A percentile compares a stretch with the other conserved stretches of the same genome.
Evolutionary conservation across 2,113 vertebrate genomes (phyloP).

Genomic region (Lophochroa leadbeateri): DNA sequence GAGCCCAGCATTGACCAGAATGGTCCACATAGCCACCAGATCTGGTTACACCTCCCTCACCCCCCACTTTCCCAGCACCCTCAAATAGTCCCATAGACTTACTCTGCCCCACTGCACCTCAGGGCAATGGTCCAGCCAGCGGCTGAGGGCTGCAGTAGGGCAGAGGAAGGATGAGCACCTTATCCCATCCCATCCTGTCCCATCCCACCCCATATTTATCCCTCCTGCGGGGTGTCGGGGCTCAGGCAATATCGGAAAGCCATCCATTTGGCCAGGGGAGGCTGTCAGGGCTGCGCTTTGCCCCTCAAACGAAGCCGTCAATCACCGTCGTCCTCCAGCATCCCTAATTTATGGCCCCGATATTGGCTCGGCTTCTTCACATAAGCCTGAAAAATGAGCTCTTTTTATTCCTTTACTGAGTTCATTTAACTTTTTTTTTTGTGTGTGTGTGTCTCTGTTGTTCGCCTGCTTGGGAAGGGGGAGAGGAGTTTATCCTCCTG

Average conservation of each 20-base stretch:
- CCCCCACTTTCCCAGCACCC: neutral
- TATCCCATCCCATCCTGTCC: neutral
- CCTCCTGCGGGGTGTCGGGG: neutral
- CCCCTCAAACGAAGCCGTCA: conserved; percentile 47
- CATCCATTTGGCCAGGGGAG: conserved; percentile 20
- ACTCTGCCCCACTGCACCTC: neutral
- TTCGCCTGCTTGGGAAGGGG: neutral
- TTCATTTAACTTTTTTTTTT: conserved; percentile 42
- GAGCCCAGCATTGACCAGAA: neutral
- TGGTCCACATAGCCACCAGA: neutral
- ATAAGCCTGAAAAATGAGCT: conserved; percentile 70
- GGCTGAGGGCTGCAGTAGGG: neutral
- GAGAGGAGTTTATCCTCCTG: conserved; percentile 36
- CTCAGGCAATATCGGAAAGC: conserved; percentile 35
- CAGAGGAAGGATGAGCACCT: neutral
- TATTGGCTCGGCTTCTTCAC: conserved; percentile 58
- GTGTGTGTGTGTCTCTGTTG: neutral
- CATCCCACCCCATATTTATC: neutral
- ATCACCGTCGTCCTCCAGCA: conserved; percentile 15
- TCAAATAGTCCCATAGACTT: neutral
- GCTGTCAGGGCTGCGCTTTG: neutral
- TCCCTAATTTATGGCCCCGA: conserved; percentile 67
- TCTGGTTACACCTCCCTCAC: neutral
- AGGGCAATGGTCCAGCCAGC: rapidly evolving
- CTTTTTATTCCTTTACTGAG: conserved; percentile 59